Conservation (phyloP, 2,888 invertebrate genomes). For the Esperia sulphurella region DNA sequence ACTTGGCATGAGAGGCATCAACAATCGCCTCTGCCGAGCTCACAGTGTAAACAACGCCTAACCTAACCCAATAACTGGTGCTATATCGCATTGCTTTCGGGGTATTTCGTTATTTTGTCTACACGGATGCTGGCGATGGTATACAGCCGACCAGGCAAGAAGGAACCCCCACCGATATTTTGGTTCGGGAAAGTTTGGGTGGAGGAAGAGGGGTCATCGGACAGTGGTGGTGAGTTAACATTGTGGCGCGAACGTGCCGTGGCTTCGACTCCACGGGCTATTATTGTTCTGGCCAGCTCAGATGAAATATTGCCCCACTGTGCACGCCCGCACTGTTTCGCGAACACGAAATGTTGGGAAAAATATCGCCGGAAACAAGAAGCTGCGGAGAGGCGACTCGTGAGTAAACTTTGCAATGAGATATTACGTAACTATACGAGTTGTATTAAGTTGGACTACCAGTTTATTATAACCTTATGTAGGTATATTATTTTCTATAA, state of each 20-base stretch:
- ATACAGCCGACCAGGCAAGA: conserved; percentile 38
- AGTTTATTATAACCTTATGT: too few relatives aligned
- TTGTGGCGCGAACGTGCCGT: conserved; percentile 77
- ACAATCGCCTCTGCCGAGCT: conserved; percentile 62
- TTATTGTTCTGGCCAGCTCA: conserved; percentile 77
- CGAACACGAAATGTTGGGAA: conserved; percentile 66
- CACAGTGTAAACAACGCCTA: conserved; percentile 67
- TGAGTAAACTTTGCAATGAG: conserved; percentile 56
- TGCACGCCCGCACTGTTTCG: conserved; percentile 70
- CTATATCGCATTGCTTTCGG: conserved; percentile 75
- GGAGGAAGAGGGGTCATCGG: conserved; percentile 30
- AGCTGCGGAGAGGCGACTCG: conserved; percentile 51
- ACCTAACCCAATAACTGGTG: conserved; percentile 75
- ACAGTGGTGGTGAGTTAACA: conserved; percentile 57
- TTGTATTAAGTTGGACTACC: too few relatives aligned
- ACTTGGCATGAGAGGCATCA: conserved; percentile 70
- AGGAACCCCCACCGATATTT: conserved; percentile 26
- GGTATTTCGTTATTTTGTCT: conserved; percentile 78
- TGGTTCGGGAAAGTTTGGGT: neutral
- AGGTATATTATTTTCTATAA: too few relatives aligned
- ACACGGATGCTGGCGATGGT: conserved; percentile 74
- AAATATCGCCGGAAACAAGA: conserved; percentile 69
- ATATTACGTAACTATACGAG: conserved; percentile 16
- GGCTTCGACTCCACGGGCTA: conserved; percentile 71
- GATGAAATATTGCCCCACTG: conserved; percentile 78